Evolutionary conservation across 2,888 invertebrate genomes (phyloP), one percentile per base, ranked within the genome.

Genomic region (Lottia scabra): DNA sequence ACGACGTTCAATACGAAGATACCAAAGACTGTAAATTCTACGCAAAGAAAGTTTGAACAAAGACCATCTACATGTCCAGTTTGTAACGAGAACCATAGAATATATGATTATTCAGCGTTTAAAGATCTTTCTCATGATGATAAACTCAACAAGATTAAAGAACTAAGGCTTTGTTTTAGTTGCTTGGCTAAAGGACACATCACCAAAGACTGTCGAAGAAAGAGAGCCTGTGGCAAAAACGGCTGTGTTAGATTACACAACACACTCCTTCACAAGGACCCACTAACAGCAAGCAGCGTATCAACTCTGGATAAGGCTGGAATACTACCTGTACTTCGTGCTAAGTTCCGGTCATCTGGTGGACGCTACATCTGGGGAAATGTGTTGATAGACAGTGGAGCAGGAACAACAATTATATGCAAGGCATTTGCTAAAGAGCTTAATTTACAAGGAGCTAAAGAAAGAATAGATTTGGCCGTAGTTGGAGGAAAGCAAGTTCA

Each of bases 331-430:
- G 67, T 71, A 1, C 67, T 67, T 2, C 66, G 71, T 23, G 67
- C 46, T 6, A 62, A 23, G 26, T 71, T 71, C 63, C 66, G 71
- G 30, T 19, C 62, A n/a, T 26, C 43, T 15, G 62, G 67, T 63
- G 71, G 67, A 16, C 30, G 65, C 38, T 15, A 30, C 16, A 62
- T 56, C 16, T 27, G 66, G n/a, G 67, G 71, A 27, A 67, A 71
- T 44, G 67, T 67, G 6, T 46, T 67, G 26, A 67, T 71, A 8
- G 71, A 71, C 62, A 67, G 71, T 46, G 71, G 71, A 12, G 71
- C 71, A 19, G 71, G 67, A 19, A 71, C 71, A 3, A 66, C 71
- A n/a, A 38, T 71, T 44, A 71, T 71, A 16, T 8, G 45, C 30
- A 16, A 19, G 19, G 48, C 16, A 48, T 48, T 48, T 19, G 13